Evolutionary conservation across 2,888 invertebrate genomes (phyloP), one percentile per base, ranked within the genome.

Genomic region (Lottia gigantea): DNA sequence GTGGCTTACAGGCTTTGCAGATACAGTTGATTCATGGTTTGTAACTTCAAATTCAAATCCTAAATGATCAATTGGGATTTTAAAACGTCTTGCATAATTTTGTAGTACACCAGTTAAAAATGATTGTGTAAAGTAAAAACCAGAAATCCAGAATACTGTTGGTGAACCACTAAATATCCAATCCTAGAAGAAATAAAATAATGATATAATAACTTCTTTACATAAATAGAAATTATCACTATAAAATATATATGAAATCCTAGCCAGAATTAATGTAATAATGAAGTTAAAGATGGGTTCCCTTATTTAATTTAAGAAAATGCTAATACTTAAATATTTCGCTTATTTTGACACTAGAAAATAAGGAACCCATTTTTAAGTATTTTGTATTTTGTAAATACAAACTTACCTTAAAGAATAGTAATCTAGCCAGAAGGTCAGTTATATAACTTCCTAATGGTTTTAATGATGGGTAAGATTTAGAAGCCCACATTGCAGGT

Each of bases 101-200:
- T 88, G 88, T 61, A 82, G 71, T 12, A 87, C 86, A 1, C 87
- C 88, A 7, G 87, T 87, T 74, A 88, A 77, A 80, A 88, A 87
- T 0, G 89, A 89, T 78, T 89, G 89, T 0, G 89, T 88, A 77
- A 89, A 89, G 76, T 87, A 89, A 73, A 89, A 89, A 7, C 88
- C 89, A 6, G 89, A 89, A 40, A 89, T 82, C 89, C 89, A 89
- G 78, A 88, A 89, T 12, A 89, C 87, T 7, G 79, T 72, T 16
- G 89, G 89, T 19, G 83, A 77, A 25, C 89, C 89, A 64, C 76
- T 78, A 66, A 78, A 82, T 14, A 87, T 85, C 88, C 88, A 88
- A 66, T 85, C 85, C 85, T 87, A 74, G 3, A 76, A 67, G 25
- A 45, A 40, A 40, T 8, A 40, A 40, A 8, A 8, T 1, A 66